Conservation (phyloP, 2,113 vertebrate species). For the Chascanopsetta lugubris region DNA sequence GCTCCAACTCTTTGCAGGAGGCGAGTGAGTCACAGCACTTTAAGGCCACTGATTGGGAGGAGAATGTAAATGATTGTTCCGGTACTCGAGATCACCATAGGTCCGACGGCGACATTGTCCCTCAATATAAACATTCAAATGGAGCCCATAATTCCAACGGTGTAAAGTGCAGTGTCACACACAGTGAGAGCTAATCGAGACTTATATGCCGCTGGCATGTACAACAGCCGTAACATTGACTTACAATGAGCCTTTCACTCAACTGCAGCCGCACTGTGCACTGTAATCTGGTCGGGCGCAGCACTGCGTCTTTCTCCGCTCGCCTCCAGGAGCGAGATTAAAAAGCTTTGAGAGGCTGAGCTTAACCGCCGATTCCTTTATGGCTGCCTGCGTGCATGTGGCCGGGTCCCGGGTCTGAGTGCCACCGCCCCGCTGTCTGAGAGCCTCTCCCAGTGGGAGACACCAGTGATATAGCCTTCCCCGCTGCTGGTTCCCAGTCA, state of each 20-base stretch:
- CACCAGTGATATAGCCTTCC: slow-evolving; percentile 41
- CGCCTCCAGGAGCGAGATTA: slow-evolving; percentile 58
- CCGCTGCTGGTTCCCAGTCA: slow-evolving; percentile 21
- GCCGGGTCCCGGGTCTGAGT: slow-evolving; percentile 12
- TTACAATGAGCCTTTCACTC: slow-evolving; percentile 69
- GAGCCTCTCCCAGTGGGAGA: slow-evolving; percentile 21
- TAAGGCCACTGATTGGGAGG: slow-evolving; percentile 45
- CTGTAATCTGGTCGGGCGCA: slow-evolving; percentile 71
- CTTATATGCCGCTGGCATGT: slow-evolving; percentile 65
- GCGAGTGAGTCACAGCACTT: slow-evolving; percentile 11
- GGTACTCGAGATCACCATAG: slow-evolving; percentile 31
- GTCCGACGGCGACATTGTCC: slow-evolving; percentile 29
- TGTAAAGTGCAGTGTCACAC: slow-evolving; percentile 56
- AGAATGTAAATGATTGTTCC: slow-evolving; percentile 51
- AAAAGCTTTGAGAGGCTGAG: slow-evolving; percentile 62
- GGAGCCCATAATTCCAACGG: slow-evolving; percentile 59
- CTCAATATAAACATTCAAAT: slow-evolving; percentile 56
- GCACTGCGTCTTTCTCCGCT: slow-evolving; percentile 65
- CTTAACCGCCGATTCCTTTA: slow-evolving; percentile 56
- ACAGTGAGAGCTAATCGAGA: slow-evolving; percentile 66
- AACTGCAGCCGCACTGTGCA: slow-evolving; percentile 56
- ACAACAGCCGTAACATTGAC: slow-evolving; percentile 68
- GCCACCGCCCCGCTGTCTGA: slow-evolving; percentile 21
- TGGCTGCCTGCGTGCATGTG: slow-evolving; percentile 26
- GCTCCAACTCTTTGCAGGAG: slow-evolving; percentile 15